These are phyloP conservation scores for Geopemphigus sp. DNA, from an alignment of 1,140 invertebrate species.

Conservation along the genomic window DNA sequence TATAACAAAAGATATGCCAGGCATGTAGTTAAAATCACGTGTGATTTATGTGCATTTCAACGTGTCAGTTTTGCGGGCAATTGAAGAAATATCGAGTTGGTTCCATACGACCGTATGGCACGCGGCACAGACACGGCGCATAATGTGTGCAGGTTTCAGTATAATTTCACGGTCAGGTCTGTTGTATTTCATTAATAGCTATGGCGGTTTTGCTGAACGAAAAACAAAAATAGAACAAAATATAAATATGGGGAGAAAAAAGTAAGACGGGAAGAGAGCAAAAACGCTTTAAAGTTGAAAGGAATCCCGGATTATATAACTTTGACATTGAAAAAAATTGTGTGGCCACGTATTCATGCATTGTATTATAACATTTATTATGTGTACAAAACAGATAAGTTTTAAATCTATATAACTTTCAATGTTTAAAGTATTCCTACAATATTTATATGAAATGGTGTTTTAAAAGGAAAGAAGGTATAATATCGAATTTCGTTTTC, in stretches of 20 bases:
- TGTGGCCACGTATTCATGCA: background rate
- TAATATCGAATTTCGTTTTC: background rate
- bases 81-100: background rate
- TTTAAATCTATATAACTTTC: background rate
- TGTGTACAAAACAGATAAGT: background rate
- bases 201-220: background rate
- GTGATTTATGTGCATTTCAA: conserved; percentile 2
- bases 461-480: background rate
- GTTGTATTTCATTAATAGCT: conserved; percentile 18
- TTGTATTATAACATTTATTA: background rate
- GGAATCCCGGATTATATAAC: background rate
- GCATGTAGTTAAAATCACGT: background rate
- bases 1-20: background rate
- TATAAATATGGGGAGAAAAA: background rate
- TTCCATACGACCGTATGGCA: background rate
- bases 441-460: background rate
- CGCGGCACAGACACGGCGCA: background rate
- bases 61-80: background rate
- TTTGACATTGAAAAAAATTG: background rate
- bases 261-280: background rate
- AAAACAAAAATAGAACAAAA: conserved; percentile 16
- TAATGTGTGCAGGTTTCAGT: background rate
- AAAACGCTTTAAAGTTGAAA: background rate
- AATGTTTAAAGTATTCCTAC: background rate
- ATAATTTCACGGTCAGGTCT: conserved; percentile 10